Evolutionary conservation across 2,888 invertebrate genomes (phyloP).

Genomic region (Orthonevra nobilis): DNA sequence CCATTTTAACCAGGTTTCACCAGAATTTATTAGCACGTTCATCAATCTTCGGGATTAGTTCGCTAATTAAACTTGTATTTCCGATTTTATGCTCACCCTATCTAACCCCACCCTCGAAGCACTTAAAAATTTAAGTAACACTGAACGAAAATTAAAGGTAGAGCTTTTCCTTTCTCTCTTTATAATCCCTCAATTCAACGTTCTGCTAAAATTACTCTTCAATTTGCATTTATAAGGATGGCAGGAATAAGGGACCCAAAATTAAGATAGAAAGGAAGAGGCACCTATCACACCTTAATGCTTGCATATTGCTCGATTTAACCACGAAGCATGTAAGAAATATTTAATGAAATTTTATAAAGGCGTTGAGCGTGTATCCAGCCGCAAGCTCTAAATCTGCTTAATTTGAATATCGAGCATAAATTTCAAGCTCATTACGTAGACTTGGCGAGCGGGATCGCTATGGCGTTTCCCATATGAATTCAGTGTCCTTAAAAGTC

Average conservation of each 20-base stretch:
- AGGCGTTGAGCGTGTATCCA: conserved; percentile 9
- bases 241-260: conserved; percentile 4
- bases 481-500: conserved; percentile 42
- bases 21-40: neutral
- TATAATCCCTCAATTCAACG: conserved; percentile 43
- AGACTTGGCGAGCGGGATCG: too few species aligned
- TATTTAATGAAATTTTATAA: conserved; percentile 54
- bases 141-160: conserved; percentile 25
- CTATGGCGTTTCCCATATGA: conserved; percentile 49
- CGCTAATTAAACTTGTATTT: too few species aligned
- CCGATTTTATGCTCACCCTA: too few species aligned
- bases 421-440: conserved; percentile 60
- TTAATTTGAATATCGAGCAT: conserved; percentile 67
- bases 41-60: neutral
- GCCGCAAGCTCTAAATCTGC: conserved; percentile 49
- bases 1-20: too few species aligned
- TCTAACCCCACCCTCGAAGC: too few species aligned
- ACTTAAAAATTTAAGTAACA: conserved; percentile 22
- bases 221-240: conserved; percentile 55
- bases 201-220: conserved; percentile 43
- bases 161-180: conserved; percentile 28
- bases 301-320: conserved; percentile 50
- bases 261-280: too few species aligned
- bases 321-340: conserved; percentile 49
- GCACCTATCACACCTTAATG: conserved; percentile 43